Conservation (phyloP, 2,888 invertebrate species). For the Abrostola triplasia region DNA sequence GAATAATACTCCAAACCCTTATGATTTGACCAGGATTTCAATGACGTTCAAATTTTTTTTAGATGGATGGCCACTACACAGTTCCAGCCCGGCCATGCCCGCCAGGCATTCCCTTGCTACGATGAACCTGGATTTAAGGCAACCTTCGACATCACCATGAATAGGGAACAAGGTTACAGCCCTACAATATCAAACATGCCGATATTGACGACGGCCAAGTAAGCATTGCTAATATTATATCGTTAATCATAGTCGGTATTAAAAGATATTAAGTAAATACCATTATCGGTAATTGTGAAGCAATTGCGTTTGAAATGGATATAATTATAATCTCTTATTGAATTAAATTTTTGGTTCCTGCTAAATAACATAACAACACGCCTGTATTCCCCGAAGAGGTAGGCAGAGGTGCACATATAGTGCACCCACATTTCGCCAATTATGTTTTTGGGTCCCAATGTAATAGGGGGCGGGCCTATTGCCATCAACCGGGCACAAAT, state of each 20-base stretch:
- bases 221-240: conserved; percentile 43
- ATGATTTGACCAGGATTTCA: background rate
- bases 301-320: too few relatives aligned
- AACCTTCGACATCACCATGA: conserved; percentile 91
- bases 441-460: too few relatives aligned
- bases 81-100: conserved; percentile 93
- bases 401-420: too few relatives aligned
- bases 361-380: too few relatives aligned
- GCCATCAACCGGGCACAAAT: too few relatives aligned
- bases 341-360: too few relatives aligned
- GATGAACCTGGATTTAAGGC: conserved; percentile 96
- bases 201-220: conserved; percentile 65
- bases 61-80: conserved; percentile 94
- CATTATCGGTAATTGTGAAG: too few relatives aligned
- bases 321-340: too few relatives aligned
- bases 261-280: background rate
- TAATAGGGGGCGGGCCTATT: too few relatives aligned
- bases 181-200: conserved; percentile 91
- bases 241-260: background rate
- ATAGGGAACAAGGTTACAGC: conserved; percentile 85
- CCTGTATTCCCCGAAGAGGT: too few relatives aligned
- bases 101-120: conserved; percentile 95
- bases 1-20: too few relatives aligned
- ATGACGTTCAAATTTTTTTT: conserved; percentile 35
- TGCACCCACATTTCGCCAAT: too few relatives aligned